These are phyloP conservation scores for Malurus cyaneus DNA, from an alignment of 2,113 vertebrate species.

Conservation along the genomic window DNA sequence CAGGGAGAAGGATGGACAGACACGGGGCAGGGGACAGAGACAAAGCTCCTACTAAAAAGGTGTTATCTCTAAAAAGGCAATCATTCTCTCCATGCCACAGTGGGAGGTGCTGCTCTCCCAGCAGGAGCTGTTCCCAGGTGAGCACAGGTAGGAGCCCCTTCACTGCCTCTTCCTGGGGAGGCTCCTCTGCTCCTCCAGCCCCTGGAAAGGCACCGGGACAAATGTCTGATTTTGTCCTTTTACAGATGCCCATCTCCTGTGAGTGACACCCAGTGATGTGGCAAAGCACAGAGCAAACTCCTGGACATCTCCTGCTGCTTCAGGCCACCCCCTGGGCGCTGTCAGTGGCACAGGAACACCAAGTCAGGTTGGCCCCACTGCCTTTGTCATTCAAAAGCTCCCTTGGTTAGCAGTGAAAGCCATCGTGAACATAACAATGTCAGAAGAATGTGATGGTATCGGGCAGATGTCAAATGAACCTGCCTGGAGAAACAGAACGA, in stretches of 20 bases:
- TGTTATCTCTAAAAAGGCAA: not conserved
- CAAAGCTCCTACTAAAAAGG: not conserved
- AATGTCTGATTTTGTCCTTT: not conserved
- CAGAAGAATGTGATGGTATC: not conserved
- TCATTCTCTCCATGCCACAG: not conserved
- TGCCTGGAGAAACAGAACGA: not conserved
- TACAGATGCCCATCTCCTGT: not conserved
- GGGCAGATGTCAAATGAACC: not conserved
- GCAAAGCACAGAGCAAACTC: not conserved
- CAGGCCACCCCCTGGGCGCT: accelerated
- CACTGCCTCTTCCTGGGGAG: not conserved
- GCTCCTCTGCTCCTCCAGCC: not conserved
- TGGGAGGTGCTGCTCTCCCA: accelerated
- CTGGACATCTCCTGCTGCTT: not conserved
- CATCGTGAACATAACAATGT: accelerated
- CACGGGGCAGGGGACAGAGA: not conserved
- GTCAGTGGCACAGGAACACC: not conserved
- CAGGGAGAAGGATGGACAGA: accelerated
- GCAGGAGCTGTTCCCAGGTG: not conserved
- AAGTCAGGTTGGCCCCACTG: not conserved
- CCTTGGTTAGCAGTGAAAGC: not conserved
- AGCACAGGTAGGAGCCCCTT: not conserved
- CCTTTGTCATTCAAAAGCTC: not conserved
- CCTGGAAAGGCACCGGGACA: not conserved
- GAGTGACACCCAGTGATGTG: not conserved